Percentiles rank a stretch among this genome's conserved stretches.
phyloP scores from a whole-genome alignment of 1,140 invertebrate genomes.

The Hestina assimilis region DNA sequence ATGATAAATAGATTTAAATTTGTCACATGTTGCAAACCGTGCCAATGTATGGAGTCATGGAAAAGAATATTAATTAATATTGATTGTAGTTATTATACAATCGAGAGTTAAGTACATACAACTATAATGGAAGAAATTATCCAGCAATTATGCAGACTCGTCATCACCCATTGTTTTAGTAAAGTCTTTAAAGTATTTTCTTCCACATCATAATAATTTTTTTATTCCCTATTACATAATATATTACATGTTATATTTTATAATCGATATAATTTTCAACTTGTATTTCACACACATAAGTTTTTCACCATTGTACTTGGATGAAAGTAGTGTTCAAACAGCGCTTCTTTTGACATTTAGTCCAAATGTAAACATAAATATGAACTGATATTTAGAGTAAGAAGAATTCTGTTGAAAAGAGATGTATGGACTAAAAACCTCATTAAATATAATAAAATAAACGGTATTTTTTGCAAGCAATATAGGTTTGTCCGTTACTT shows the following conservation, averaged over 20 bases:
- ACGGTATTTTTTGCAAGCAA: conserved; percentile 65
- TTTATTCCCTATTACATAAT: background rate
- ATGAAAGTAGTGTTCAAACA: background rate
- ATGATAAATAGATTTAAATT: conserved; percentile 1
- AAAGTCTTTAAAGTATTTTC: no score
- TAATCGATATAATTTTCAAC: no score
- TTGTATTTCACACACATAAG: background rate
- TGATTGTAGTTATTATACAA: conserved; percentile 5
- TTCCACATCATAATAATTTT: no score
- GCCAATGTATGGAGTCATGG: conserved; percentile 1
- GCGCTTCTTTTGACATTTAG: conserved; percentile 2
- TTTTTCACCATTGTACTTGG: background rate
- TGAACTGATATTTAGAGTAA: conserved; percentile 31
- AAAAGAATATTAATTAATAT: conserved; percentile 24
- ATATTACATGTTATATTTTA: background rate
- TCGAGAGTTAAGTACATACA: background rate
- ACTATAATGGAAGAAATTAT: conserved; percentile 10
- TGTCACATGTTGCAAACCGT: conserved; percentile 19
- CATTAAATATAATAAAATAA: conserved; percentile 63
- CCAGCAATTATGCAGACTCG: conserved; percentile 8
- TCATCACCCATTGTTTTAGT: conserved; percentile 1
- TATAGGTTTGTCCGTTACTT: conserved; percentile 65
- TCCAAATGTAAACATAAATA: conserved; percentile 14
- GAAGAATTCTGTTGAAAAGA: conserved; percentile 32
- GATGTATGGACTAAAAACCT: conserved; percentile 58